Conservation (phyloP, 2,888 invertebrate genomes). For the Poecilus cupreus region DNA sequence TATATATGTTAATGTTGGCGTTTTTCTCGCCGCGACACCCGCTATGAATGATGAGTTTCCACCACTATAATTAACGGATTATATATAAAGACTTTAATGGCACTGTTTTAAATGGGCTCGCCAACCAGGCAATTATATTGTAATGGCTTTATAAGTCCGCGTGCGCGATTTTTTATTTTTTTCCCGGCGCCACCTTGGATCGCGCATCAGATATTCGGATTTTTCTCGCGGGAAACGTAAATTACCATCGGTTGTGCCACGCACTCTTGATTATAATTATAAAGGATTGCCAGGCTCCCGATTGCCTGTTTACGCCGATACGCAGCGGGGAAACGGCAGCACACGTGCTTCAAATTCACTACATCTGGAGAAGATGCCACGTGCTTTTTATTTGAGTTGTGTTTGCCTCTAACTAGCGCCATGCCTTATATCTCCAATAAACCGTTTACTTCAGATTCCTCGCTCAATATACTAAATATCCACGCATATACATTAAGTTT, state of each 20-base stretch:
- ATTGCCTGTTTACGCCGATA: slow-evolving; percentile 25
- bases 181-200: slow-evolving; percentile 29
- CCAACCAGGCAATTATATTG: slow-evolving; percentile 55
- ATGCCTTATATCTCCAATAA: not conserved
- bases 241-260: slow-evolving; percentile 23
- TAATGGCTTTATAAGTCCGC: slow-evolving; percentile 56
- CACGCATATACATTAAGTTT: not conserved
- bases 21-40: slow-evolving; percentile 49
- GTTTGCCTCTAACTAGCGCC: too few species aligned
- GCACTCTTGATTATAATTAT: slow-evolving; percentile 43
- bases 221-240: slow-evolving; percentile 32
- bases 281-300: slow-evolving; percentile 28
- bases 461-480: not conserved
- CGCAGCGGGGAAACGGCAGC: not conserved
- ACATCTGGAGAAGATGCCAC: slow-evolving; percentile 39
- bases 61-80: slow-evolving; percentile 57
- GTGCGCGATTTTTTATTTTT: slow-evolving; percentile 30
- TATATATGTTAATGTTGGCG: slow-evolving; percentile 54
- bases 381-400: not conserved
- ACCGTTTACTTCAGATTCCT: not conserved
- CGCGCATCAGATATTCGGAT: slow-evolving; percentile 17
- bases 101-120: slow-evolving; percentile 51
- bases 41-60: slow-evolving; percentile 51
- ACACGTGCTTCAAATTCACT: slow-evolving; percentile 23
- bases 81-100: slow-evolving; percentile 56